phyloP scores from a whole-genome alignment of 1,140 invertebrate species.

The Hylaeus volcanicus region DNA sequence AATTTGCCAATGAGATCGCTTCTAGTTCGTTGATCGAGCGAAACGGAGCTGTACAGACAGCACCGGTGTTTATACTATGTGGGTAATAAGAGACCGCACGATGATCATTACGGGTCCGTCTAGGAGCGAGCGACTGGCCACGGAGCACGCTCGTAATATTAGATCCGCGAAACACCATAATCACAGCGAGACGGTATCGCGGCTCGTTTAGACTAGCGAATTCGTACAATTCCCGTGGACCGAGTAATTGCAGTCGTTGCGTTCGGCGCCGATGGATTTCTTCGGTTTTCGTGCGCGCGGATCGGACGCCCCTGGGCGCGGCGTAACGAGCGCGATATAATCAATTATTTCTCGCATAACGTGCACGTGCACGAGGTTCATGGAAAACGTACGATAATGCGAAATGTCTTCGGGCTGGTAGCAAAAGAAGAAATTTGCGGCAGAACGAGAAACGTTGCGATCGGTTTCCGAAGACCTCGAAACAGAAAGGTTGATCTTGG shows the following conservation, averaged over 20 bases:
- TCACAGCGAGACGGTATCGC: neutral
- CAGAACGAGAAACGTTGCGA: too few relatives aligned
- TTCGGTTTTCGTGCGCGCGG: neutral
- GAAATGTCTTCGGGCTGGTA: neutral
- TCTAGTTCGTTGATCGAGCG: neutral
- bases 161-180: constrained; percentile 32
- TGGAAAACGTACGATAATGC: neutral
- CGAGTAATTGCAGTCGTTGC: neutral
- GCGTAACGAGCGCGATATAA: neutral
- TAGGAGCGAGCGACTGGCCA: constrained; percentile 1
- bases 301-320: neutral
- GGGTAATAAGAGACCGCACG: constrained; percentile 23
- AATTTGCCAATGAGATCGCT: neutral
- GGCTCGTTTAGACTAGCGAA: constrained; percentile 7
- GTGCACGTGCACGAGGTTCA: neutral
- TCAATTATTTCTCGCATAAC: constrained; percentile 8
- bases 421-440: too few relatives aligned
- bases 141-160: constrained; percentile 18
- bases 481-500: too few relatives aligned
- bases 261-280: neutral
- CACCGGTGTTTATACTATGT: constrained; percentile 30
- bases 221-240: neutral
- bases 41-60: constrained; percentile 5
- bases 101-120: constrained; percentile 36
- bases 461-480: too few relatives aligned